A percentile compares a stretch with the other conserved stretches of the same genome.
These are phyloP conservation scores for Sciurus vulgaris DNA, from an alignment of 2,797 vertebrate species.

Conservation along the genomic window DNA sequence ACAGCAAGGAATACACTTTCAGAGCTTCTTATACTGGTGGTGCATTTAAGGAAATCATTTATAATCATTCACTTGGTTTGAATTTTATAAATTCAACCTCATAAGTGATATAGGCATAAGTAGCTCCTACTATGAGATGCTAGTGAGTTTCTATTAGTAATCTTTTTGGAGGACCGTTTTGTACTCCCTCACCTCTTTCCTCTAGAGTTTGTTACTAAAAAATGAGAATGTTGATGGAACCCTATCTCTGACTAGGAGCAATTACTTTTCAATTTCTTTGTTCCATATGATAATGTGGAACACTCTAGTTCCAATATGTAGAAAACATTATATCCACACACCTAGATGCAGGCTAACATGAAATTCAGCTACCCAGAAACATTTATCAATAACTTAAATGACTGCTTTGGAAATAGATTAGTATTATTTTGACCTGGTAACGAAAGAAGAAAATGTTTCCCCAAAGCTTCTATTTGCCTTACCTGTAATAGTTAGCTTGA, in stretches of 20 bases:
- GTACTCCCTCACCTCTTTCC: not conserved
- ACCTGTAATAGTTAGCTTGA: conserved; percentile 94
- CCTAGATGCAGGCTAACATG: not conserved
- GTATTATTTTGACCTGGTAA: not conserved
- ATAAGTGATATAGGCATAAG: not conserved
- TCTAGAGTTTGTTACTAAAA: not conserved
- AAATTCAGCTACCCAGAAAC: not conserved
- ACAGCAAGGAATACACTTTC: not conserved
- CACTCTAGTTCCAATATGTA: not conserved
- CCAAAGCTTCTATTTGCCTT: conserved; percentile 59
- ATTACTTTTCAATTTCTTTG: not conserved
- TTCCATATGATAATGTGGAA: not conserved
- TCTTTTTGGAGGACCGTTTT: not conserved
- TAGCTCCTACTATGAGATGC: not conserved
- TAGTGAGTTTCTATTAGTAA: not conserved
- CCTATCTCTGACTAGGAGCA: not conserved
- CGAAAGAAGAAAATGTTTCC: not conserved
- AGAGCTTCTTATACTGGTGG: not conserved
- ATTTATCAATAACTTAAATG: not conserved
- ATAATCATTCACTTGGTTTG: not conserved
- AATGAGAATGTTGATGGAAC: not conserved
- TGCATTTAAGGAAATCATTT: not conserved
- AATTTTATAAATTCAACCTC: conserved; percentile 14
- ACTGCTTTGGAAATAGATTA: not conserved
- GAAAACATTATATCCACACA: not conserved